A percentile compares a stretch with the other conserved stretches of the same genome.
Conservation (phyloP, 53 echinoderm and acorn worm genomes). For the Luidia sarsii region DNA sequence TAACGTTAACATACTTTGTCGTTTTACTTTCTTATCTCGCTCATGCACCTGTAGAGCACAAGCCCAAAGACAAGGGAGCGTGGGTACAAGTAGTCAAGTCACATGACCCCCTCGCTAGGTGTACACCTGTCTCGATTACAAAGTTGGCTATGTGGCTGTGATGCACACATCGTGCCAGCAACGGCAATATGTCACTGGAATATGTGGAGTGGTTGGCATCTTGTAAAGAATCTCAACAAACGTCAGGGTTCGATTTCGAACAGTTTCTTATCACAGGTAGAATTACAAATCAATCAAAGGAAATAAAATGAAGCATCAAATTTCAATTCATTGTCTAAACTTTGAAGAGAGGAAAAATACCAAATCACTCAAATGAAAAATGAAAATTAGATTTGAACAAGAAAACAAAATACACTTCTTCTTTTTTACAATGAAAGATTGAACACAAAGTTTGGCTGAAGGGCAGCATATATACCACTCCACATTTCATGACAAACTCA, state of each 20-base stretch:
- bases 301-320: no score
- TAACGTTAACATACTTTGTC: no score
- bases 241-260: no score
- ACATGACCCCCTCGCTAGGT: slow-evolving; percentile 42
- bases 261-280: no score
- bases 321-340: no score
- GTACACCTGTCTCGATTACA: slow-evolving; percentile 36
- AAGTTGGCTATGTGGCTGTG: neutral
- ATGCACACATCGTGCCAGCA: slow-evolving; percentile 4
- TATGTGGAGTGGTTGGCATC: slow-evolving; percentile 57
- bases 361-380: neutral
- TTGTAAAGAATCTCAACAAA: no score
- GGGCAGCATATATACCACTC: no score
- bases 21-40: slow-evolving; percentile 53
- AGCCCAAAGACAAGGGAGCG: slow-evolving; percentile 46
- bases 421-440: no score
- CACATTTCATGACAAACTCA: slow-evolving; percentile 12
- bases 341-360: neutral
- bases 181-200: no score
- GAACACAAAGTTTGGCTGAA: no score
- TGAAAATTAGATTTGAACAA: neutral
- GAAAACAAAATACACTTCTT: no score
- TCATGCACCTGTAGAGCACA: slow-evolving; percentile 49
- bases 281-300: no score
- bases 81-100: slow-evolving; percentile 56